Base-by-base conservation (phyloP, 2,113 vertebrate species). In the Okapia johnstoni region DNA sequence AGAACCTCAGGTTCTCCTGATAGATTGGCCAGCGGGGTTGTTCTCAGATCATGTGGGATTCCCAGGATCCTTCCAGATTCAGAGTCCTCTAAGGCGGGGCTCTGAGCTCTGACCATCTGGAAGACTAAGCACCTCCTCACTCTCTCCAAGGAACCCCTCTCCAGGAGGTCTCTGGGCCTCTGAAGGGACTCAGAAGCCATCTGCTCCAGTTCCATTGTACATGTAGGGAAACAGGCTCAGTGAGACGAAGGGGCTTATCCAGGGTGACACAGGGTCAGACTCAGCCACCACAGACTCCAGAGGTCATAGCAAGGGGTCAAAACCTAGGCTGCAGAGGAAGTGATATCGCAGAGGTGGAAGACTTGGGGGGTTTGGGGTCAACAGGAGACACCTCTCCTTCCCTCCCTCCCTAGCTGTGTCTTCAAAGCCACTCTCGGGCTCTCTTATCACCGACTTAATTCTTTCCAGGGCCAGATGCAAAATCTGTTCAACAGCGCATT, bases 21-120 rank as follows among this genome's bases (percentile, higher is more conserved):
- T 0, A 19, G 86, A 60, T 54, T 14, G 28, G 50, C 28, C 5
- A 3, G 30, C 5, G 23, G 40, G 26, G 0, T 21, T n/a, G 14
- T 57, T 58, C 36, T 85, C 46, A 63, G 73, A 63, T 13, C 21
- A 7, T 13, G 30, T 0, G 7, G 46, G 55, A 28, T 92, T 57
- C 55, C 63, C 19, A 7, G 36, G n/a, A 55, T 61, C n/a, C 55
- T 90, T 79, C 54, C 5, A 54, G 48, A 79, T 66, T 13, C 60
- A 93, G 79, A 70, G 26, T 30, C 63, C 36, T 46, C 17, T 19
- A 17, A 55, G 30, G 14, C 17, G 57, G 60, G 26, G 4, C 40
- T 8, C n/a, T 57, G 36, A 30, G 85, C 23, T 73, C 61, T 36
- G 33, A 76, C 57, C 1, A 2, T 30, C 26, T 0, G 0, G 84